Base-by-base conservation (phyloP, 2,888 invertebrate genomes). In the Synergus laeviventris region DNA sequence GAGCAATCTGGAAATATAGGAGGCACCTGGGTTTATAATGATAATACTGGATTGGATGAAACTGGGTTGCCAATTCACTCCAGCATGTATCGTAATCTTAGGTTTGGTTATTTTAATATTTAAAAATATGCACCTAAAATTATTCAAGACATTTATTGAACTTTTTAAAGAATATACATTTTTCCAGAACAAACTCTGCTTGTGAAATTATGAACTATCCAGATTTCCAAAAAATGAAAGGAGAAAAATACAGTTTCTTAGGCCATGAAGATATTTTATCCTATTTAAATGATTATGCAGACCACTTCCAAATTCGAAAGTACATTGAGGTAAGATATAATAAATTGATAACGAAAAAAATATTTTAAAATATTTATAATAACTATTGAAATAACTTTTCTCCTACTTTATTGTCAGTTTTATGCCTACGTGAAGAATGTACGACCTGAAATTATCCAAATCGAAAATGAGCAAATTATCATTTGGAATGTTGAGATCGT, bases 11-110 rank as follows among this genome's bases (percentile, higher is more conserved):
- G 91, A 16, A 86, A 92, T 74, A 89, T 96, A 18, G 97, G 97
- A 7, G 97, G 97, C 1, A 96, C 95, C 0, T 97, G 97, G 97
- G 92, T 94, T 39, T 96, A 95, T 87, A 94, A 93, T 9, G 94
- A 95, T 7, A 89, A 92, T 31, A 92, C 92, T 1, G 95, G 94
- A 1, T 84, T 90, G 0, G 95, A 96, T 82, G 92, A 94, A 2
- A 92, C 94, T 88, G 95, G 95, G 0, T 84, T 94, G 18, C 94
- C 95, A 0, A 91, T 96, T 16, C 95, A 95, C 88, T 94, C 96
- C 5, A 95, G 96, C 91, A 96, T 96, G 95, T 97, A 97, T 87
- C 93, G 94, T 87, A 93, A 94, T 86, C 91, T 97, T 59, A 93
- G 92, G 95, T 95, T 91, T 87, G 89, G 74, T 56, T 73, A 21